A percentile compares a stretch with the other conserved stretches of the same genome.
These are phyloP conservation scores for Xyliphius kryptos DNA, from an alignment of 2,113 vertebrate genomes.

Conservation along the genomic window DNA sequence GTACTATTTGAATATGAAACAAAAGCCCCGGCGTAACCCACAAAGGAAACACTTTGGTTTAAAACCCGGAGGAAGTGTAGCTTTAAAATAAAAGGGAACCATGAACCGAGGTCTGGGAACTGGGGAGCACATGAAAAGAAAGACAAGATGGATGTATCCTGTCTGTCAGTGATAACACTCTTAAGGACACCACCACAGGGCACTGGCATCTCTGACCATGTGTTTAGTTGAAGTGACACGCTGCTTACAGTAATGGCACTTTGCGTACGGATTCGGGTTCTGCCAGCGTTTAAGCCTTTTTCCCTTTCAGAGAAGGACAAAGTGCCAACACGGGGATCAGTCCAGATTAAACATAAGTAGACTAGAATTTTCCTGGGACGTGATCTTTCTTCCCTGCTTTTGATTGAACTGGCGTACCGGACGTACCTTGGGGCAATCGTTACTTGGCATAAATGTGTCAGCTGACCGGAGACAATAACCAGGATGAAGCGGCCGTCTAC, in stretches of 20 bases:
- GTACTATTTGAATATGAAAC: neutral
- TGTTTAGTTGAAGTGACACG: slow-evolving; percentile 38
- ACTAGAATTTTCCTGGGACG: neutral
- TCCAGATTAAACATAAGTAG: slow-evolving; percentile 18
- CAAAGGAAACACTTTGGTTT: no score
- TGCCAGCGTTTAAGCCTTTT: slow-evolving; percentile 3
- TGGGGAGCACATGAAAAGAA: no score
- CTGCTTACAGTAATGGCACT: slow-evolving; percentile 42
- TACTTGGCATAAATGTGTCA: no score
- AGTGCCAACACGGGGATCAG: slow-evolving; percentile 19
- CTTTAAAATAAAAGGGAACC: no score
- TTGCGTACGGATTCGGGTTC: slow-evolving; percentile 20
- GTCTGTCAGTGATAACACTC: slow-evolving; percentile 6
- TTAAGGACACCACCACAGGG: neutral
- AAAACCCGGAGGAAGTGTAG: no score
- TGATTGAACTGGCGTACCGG: no score
- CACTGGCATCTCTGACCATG: slow-evolving; percentile 3
- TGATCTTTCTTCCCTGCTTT: no score
- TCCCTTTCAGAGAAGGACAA: no score
- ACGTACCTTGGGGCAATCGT: no score
- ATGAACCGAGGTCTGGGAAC: no score
- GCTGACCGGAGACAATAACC: no score
- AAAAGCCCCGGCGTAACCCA: slow-evolving; percentile 2
- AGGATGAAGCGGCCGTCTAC: no score
- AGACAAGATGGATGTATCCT: neutral